Evolutionary conservation across 2,888 invertebrate species (phyloP), one percentile per base, ranked within the genome.

Genomic region (Sacculina carcini): DNA sequence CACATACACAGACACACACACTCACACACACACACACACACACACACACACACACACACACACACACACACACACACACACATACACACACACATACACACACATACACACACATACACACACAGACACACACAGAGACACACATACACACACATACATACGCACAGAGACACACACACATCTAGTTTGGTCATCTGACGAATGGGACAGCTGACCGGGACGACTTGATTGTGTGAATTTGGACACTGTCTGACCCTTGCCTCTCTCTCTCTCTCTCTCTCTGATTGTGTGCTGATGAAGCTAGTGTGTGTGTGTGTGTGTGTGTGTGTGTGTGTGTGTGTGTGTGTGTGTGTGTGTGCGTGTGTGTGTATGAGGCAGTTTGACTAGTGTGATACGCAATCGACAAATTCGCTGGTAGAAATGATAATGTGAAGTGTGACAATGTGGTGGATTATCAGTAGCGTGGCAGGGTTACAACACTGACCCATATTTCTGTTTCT

Each of bases 291-390:
- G 24, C 5, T 26, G 9, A 23, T n/a, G 16, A 9, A 9, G 16
- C 10, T 21, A 16, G 36, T 48, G 36, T 48, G 38, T 29, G 48
- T 48, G 48, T 48, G 48, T 29, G 48, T 48, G 29, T 47, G 47
- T 36, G 19, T 36, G 23, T 32, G 14, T 16, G 9, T 7, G 19
- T 12, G 28, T 5, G 10, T 14, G 7, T 14, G 10, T 14, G 49
- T 24, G 34, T 21, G 34, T 19, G 21, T 26, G 9, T 26, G 34
- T 36, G 12, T 21, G 14, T 38, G 3, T 23, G 10, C 49, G 26
- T 21, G 12, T 28, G 23, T 24, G 44, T 21, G 36, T 16, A 36
- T 16, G 16, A 38, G 19, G 38, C 38, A 38, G 2, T 38, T 38
- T 16, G 19, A 38, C 21, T 40, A n/a, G n/a, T n/a, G n/a, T n/a